Evolutionary conservation across 2,797 vertebrate genomes (phyloP), one percentile per base, ranked within the genome.

Genomic region (Heliangelus exortis): DNA sequence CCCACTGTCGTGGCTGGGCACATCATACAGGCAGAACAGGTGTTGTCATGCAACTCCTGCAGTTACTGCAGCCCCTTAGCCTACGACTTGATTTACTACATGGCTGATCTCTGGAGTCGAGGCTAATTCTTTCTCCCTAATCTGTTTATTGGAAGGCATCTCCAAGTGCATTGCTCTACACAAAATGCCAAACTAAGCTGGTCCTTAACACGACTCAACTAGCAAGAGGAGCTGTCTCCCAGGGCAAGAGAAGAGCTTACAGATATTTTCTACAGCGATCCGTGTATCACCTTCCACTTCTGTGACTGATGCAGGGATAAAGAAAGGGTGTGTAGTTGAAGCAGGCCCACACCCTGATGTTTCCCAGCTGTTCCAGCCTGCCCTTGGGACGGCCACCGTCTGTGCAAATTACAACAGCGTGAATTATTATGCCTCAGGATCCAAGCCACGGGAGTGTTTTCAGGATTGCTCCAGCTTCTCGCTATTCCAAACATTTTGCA

Each of bases 351-450:
- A 81, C 90, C 93, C 96, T 95, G 93, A 96, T 95, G 92, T 92
- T 93, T 95, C 92, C 93, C 94, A 95, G 95, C 95, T 96, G 96
- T 83, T 88, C 16, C 4, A 90, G 73, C 77, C 80, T 72, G 90
- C 93, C 91, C 93, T 41, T 7, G 93, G 79, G 95, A 93, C 9
- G 1, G 78, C 89, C 21, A 13, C 92, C 90, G 78, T 95, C 92
- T 92, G 91, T 36, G 45, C 80, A 5, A 78, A 87, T 95, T 94
- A 92, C 92, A 91, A 89, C 87, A 89, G 91, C 82, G 78, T 63
- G 87, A 91, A 89, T 94, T 94, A 87, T 1, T 94, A 87, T 1
- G 34, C 92, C 91, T 59, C 39, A 4, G 87, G 89, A 92, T 78
- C 82, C 84, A 68, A 92, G 84, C 91, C 93, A 66, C 89, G 62